Evolutionary conservation across 2,888 invertebrate genomes (phyloP).

Genomic region (Fragum sueziense): DNA sequence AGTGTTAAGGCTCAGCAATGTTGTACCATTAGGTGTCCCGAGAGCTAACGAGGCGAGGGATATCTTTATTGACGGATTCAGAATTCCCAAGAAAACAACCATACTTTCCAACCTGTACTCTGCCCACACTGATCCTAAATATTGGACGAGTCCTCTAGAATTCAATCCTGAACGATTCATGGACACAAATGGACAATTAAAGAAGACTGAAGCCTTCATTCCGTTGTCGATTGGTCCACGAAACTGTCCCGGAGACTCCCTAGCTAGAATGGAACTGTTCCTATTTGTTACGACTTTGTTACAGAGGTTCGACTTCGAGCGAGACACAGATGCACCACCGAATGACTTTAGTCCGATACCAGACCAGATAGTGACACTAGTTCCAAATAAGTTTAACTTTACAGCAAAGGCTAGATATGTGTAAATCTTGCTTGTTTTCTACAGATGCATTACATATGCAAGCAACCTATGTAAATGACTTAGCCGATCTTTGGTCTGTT

Average conservation of each 20-base stretch:
- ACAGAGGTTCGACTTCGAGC: conserved; percentile 14
- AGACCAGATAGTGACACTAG: not conserved
- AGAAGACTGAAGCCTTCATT: conserved; percentile 21
- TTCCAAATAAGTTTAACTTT: not conserved
- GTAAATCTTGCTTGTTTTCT: not conserved
- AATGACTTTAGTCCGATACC: not conserved
- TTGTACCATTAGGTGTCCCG: conserved; percentile 33
- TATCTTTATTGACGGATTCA: conserved; percentile 11
- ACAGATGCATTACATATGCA: not conserved
- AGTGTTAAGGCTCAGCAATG: conserved; percentile 20
- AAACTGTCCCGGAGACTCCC: conserved; percentile 13
- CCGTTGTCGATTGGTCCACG: conserved; percentile 36
- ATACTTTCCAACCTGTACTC: conserved; percentile 34
- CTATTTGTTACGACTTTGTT: conserved; percentile 7
- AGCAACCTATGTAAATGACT: too few species aligned
- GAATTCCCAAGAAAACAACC: conserved; percentile 24
- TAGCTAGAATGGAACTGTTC: conserved; percentile 12
- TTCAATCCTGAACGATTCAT: conserved; percentile 39
- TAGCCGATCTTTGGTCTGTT: too few species aligned
- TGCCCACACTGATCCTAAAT: conserved; percentile 17
- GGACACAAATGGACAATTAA: conserved; percentile 6
- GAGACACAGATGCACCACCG: not conserved
- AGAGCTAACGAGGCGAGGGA: conserved; percentile 15
- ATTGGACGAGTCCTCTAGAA: conserved; percentile 23
- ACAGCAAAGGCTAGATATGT: not conserved